A percentile compares a stretch with the other conserved stretches of the same genome.
Evolutionary conservation across 2,797 vertebrate genomes (phyloP).

Genomic region (Sternotherus odoratus): DNA sequence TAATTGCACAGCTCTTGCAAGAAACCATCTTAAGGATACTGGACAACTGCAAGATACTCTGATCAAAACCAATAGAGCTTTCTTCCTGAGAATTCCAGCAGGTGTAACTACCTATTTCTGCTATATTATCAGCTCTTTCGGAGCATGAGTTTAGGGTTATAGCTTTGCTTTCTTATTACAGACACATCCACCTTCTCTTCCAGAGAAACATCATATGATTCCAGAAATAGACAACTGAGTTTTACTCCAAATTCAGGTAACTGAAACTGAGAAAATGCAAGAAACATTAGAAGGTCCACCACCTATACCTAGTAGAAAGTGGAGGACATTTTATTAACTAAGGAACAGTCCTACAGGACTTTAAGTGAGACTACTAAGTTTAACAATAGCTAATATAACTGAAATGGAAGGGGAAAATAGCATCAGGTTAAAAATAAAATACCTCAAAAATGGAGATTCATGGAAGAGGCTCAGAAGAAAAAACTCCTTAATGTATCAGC

Average conservation of each 20-base stretch:
- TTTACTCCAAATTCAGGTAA: background rate
- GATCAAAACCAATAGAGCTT: background rate
- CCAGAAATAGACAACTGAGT: background rate
- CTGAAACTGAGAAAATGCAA: background rate
- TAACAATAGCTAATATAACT: background rate
- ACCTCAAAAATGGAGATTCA: background rate
- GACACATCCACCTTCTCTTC: background rate
- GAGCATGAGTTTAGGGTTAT: background rate
- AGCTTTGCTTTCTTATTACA: background rate
- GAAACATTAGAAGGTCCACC: background rate
- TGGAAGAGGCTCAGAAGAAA: background rate
- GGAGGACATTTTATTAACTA: background rate
- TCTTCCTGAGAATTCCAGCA: background rate
- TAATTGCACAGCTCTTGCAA: background rate
- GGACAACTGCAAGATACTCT: background rate
- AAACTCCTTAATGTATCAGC: background rate
- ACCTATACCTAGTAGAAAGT: background rate
- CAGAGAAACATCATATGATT: background rate
- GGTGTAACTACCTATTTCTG: fast-evolving
- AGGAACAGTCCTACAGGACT: background rate
- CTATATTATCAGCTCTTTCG: background rate
- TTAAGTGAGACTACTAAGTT: background rate
- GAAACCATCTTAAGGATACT: background rate
- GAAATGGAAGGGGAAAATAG: background rate
- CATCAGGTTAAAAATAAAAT: background rate